Evolutionary conservation across 2,113 vertebrate species (phyloP).

Genomic region (Toxostoma redivivum): DNA sequence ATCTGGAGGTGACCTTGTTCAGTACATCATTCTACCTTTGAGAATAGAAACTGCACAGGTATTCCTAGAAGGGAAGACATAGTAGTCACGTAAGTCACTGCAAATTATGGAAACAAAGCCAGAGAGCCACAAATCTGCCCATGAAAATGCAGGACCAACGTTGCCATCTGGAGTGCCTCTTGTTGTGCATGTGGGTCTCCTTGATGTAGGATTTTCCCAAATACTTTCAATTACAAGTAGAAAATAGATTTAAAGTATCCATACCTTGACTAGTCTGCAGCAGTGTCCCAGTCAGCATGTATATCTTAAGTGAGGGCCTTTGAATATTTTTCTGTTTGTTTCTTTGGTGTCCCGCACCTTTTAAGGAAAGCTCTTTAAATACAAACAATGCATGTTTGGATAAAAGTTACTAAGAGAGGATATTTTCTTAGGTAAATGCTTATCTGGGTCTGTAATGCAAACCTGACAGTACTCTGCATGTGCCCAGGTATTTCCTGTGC

Average conservation of each 20-base stretch:
- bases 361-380: neutral
- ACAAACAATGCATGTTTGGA: neutral
- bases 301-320: neutral
- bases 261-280: neutral
- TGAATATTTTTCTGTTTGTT: neutral
- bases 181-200: accelerated
- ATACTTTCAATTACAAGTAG: neutral
- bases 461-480: neutral
- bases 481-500: neutral
- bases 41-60: neutral
- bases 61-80: neutral
- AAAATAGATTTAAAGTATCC: neutral
- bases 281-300: neutral
- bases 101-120: neutral
- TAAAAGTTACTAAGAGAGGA: neutral
- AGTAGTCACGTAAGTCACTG: neutral
- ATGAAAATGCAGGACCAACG: neutral
- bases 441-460: neutral
- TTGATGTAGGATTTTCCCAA: neutral
- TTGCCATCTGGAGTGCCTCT: neutral
- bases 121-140: neutral
- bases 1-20: neutral
- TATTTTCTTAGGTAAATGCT: neutral
- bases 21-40: accelerated
- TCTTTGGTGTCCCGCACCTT: neutral